These are phyloP conservation scores for Euclidia mi DNA, from an alignment of 2,888 invertebrate species.

Conservation along the genomic window DNA sequence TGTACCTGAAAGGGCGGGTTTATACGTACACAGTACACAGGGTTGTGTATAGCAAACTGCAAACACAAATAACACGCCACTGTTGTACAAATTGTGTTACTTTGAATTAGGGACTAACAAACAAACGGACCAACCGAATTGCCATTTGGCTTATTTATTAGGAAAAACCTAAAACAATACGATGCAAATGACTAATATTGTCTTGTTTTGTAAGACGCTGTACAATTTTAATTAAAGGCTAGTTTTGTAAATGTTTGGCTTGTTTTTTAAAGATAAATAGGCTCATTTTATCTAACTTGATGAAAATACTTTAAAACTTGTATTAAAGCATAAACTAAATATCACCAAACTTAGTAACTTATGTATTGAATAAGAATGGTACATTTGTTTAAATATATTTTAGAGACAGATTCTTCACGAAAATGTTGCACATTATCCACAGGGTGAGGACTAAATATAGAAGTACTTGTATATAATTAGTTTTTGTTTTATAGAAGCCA, in stretches of 20 bases:
- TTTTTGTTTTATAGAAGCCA: no score
- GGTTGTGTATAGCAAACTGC: conserved; percentile 75
- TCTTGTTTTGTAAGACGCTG: conserved; percentile 46
- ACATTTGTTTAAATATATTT: no score
- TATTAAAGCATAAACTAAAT: no score
- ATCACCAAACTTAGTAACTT: no score
- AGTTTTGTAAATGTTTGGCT: neutral
- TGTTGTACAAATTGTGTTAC: conserved; percentile 79
- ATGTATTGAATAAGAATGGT: no score
- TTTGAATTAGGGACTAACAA: conserved; percentile 81
- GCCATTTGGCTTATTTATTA: conserved; percentile 74
- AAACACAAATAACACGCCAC: conserved; percentile 73
- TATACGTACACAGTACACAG: conserved; percentile 54
- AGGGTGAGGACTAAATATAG: no score
- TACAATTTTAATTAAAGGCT: conserved; percentile 35
- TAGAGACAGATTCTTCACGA: no score
- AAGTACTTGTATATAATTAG: no score
- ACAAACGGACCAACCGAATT: conserved; percentile 68
- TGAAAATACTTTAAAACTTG: no score
- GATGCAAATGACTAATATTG: conserved; percentile 50
- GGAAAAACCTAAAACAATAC: conserved; percentile 68
- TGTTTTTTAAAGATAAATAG: neutral
- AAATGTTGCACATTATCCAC: no score
- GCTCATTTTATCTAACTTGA: no score
- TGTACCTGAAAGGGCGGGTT: conserved; percentile 22